A percentile compares a stretch with the other conserved stretches of the same genome.
Evolutionary conservation across 1,140 invertebrate species (phyloP).

Genomic region (Pseudomyrmex cubaensis): DNA sequence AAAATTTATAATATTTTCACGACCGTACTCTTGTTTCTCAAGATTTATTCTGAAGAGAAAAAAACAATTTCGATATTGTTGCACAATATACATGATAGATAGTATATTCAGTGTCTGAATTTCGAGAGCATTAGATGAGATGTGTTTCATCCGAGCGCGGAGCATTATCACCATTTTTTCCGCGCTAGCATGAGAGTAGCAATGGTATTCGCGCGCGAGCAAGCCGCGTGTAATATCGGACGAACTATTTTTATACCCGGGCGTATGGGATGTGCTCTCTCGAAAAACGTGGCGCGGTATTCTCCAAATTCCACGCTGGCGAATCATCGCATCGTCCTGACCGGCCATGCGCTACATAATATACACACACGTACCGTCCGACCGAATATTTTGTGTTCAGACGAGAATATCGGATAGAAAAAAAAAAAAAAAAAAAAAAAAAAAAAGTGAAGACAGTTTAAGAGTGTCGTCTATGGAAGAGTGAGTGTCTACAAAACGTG

Average conservation of each 20-base stretch:
- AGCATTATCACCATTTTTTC: constrained; percentile 53
- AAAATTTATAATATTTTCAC: background rate
- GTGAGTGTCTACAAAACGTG: constrained; percentile 21
- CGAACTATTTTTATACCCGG: constrained; percentile 61
- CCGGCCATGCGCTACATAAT: constrained; percentile 28
- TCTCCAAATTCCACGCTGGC: constrained; percentile 66
- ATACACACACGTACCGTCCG: constrained; percentile 5
- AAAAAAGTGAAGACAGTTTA: too few relatives aligned
- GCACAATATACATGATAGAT: background rate
- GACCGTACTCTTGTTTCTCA: background rate
- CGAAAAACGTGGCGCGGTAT: constrained; percentile 62
- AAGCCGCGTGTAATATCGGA: constrained; percentile 65
- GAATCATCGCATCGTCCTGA: constrained; percentile 65
- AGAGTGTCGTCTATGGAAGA: background rate
- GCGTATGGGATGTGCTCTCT: constrained; percentile 35
- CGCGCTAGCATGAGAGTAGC: constrained; percentile 30
- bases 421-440: background rate
- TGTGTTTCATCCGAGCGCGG: constrained; percentile 24
- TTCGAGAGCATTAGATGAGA: constrained; percentile 13
- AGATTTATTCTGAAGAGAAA: background rate
- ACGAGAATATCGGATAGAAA: constrained; percentile 40
- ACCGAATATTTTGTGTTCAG: constrained; percentile 40
- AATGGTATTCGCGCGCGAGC: constrained; percentile 43
- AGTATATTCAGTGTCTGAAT: background rate
- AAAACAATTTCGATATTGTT: background rate